Conservation (phyloP, 2,888 invertebrate species). For the Encarsia formosa region DNA sequence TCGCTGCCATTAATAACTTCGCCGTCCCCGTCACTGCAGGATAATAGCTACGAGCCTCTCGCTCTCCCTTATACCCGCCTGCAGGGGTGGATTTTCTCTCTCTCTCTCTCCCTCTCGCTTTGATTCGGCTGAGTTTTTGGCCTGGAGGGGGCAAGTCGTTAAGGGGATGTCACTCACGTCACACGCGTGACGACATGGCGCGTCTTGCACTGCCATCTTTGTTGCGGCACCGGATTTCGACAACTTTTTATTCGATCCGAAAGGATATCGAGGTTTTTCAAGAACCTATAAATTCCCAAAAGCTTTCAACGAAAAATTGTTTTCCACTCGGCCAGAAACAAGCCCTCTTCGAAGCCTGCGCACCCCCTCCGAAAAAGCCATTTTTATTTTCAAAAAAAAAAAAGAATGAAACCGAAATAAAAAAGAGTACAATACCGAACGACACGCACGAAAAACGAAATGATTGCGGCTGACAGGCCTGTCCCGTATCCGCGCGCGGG, state of each 20-base stretch:
- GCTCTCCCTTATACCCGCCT: conserved; percentile 33
- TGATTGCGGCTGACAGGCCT: conserved; percentile 28
- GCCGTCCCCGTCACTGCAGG: conserved; percentile 52
- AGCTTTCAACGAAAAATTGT: too few relatives aligned
- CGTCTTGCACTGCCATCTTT: conserved; percentile 18
- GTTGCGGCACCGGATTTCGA: conserved; percentile 10
- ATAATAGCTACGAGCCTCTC: conserved; percentile 50
- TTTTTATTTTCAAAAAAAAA: too few relatives aligned
- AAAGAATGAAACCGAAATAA: not conserved
- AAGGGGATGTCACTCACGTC: conserved; percentile 50
- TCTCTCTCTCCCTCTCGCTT: conserved; percentile 31
- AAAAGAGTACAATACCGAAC: not conserved
- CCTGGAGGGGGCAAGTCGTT: conserved; percentile 47
- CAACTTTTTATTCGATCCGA: too few relatives aligned
- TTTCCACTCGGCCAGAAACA: too few relatives aligned
- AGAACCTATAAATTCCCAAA: too few relatives aligned
- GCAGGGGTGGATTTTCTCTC: conserved; percentile 17
- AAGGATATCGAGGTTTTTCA: too few relatives aligned
- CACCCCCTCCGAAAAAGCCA: too few relatives aligned
- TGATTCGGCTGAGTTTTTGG: conserved; percentile 46
- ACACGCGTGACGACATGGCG: conserved; percentile 36
- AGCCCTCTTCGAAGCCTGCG: too few relatives aligned
- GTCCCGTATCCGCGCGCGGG: too few relatives aligned
- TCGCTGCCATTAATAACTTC: conserved; percentile 52
- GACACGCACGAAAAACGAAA: too few relatives aligned